Conservation (phyloP, 2,113 vertebrate species). For the Turnix velox region DNA sequence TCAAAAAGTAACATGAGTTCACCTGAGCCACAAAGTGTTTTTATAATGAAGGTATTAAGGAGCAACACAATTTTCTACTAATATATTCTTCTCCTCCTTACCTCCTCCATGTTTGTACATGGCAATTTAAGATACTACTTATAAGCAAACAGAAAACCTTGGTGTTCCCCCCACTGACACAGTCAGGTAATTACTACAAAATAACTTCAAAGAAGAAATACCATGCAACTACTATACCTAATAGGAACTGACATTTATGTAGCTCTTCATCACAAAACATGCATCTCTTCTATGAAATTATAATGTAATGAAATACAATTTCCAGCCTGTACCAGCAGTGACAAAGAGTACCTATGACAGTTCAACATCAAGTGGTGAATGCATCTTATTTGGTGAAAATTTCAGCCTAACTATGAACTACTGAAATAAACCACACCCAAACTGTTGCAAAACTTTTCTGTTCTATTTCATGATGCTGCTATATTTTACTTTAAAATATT, state of each 20-base stretch:
- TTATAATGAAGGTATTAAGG: not conserved
- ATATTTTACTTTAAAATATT: not conserved
- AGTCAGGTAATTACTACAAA: not conserved
- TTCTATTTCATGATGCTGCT: not conserved
- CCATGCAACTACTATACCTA: not conserved
- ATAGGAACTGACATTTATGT: not conserved
- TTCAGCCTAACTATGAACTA: not conserved
- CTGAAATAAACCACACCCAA: not conserved
- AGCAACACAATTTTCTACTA: not conserved
- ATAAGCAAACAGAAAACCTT: not conserved
- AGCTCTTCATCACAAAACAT: not conserved
- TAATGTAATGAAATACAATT: not conserved
- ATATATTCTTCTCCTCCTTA: not conserved
- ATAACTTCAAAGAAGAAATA: not conserved
- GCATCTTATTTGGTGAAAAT: not conserved
- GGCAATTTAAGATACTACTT: not conserved
- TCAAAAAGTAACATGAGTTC: not conserved
- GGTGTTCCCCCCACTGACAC: not conserved
- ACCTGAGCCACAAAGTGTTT: not conserved
- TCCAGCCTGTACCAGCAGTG: not conserved
- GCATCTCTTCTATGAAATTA: not conserved
- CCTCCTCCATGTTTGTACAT: not conserved
- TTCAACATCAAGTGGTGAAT: not conserved
- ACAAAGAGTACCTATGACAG: not conserved
- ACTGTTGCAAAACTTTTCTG: not conserved